Conservation (phyloP, 2,113 vertebrate genomes). For the Chroicocephalus ridibundus region DNA sequence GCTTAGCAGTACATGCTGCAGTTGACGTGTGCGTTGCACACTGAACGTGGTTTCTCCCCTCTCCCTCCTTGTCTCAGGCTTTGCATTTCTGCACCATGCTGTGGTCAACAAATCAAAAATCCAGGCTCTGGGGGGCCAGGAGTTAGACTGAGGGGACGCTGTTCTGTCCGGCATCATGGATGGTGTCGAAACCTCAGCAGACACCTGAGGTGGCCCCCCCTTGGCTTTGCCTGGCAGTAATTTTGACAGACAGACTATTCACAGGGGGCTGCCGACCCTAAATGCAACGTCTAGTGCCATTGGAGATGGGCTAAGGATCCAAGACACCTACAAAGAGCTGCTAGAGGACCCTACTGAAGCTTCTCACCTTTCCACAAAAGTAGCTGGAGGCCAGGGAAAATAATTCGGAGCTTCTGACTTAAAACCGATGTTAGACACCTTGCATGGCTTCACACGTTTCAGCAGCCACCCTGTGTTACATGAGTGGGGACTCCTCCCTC, state of each 20-base stretch:
- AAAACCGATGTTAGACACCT: neutral
- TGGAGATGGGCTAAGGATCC: neutral
- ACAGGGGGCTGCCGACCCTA: neutral
- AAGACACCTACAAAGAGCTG: neutral
- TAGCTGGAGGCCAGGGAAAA: neutral
- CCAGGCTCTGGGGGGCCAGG: neutral
- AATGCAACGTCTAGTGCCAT: neutral
- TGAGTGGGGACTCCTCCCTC: neutral
- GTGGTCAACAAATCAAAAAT: neutral
- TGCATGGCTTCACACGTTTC: rapidly evolving
- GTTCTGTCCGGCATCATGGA: neutral
- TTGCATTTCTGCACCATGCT: neutral
- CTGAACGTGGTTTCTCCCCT: neutral
- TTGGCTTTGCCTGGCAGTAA: neutral
- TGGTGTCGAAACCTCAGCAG: neutral
- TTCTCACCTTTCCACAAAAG: neutral
- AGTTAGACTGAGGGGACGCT: neutral
- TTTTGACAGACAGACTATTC: neutral
- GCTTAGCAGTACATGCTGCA: neutral
- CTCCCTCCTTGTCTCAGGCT: neutral
- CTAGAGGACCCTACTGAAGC: neutral
- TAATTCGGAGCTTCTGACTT: neutral
- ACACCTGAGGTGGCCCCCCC: neutral
- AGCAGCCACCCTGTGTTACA: neutral
- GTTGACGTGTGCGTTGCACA: too few relatives aligned